Percentiles rank a stretch among this genome's conserved stretches.
phyloP scores from a whole-genome alignment of 2,888 invertebrate genomes.

The Drosophila recens region DNA sequence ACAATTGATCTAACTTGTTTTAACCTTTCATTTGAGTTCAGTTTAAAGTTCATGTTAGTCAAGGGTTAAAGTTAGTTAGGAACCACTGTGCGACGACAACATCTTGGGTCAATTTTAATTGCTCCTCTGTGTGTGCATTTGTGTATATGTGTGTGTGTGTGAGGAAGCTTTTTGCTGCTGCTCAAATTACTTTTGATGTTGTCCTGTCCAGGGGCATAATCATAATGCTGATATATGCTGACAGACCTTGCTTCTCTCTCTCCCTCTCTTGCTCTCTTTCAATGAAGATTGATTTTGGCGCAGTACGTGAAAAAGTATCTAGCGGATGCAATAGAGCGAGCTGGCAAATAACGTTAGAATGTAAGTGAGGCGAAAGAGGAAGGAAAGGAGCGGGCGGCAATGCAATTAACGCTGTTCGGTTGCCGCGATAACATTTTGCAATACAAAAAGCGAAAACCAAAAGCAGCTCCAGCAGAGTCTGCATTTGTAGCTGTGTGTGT shows the following conservation, averaged over 20 bases:
- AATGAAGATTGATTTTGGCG: constrained; percentile 54
- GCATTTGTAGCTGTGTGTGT: constrained; percentile 9
- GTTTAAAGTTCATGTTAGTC: background rate
- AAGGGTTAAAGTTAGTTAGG: background rate
- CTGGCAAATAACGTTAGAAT: constrained; percentile 10
- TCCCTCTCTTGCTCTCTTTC: background rate
- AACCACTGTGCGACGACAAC: constrained; percentile 46
- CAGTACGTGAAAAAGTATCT: constrained; percentile 44
- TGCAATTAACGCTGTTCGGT: constrained; percentile 67
- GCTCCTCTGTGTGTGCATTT: constrained; percentile 46
- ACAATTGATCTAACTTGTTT: constrained; percentile 6
- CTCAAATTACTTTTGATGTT: constrained; percentile 55
- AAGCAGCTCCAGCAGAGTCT: constrained; percentile 29
- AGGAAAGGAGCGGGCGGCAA: constrained; percentile 22
- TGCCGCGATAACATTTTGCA: constrained; percentile 52
- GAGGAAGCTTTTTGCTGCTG: constrained; percentile 33
- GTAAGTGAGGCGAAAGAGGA: background rate
- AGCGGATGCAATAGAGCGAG: constrained; percentile 43
- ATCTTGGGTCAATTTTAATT: constrained; percentile 78
- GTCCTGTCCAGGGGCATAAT: constrained; percentile 36
- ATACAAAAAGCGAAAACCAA: constrained; percentile 39
- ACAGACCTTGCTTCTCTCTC: constrained; percentile 19
- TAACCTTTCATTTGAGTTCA: constrained; percentile 1
- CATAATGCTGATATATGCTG: constrained; percentile 49
- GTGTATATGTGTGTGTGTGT: constrained; percentile 1